phyloP scores from a whole-genome alignment of 1,140 invertebrate genomes.

The Drosophila littoralis region DNA sequence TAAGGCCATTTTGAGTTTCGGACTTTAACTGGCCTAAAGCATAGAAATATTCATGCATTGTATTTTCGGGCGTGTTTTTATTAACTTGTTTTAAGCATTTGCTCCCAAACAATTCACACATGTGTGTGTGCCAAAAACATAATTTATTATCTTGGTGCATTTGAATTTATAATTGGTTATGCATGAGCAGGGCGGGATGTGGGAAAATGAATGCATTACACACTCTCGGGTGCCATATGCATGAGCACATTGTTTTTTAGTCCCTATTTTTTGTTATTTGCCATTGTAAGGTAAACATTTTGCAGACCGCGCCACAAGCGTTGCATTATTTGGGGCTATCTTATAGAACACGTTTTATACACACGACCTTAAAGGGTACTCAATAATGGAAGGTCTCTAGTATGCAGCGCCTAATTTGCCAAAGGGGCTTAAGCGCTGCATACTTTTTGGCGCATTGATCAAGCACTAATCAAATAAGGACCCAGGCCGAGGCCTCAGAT shows the following conservation, averaged over 20 bases:
- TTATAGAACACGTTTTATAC: neutral
- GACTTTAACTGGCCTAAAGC: conserved; percentile 21
- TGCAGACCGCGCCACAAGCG: neutral
- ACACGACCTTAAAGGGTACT: neutral
- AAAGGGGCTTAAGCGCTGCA: conserved; percentile 25
- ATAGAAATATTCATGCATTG: conserved; percentile 58
- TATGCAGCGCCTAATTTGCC: neutral
- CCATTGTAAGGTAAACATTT: conserved; percentile 17
- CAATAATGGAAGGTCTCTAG: neutral
- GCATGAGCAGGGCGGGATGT: neutral
- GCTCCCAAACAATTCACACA: neutral
- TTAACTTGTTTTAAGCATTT: conserved; percentile 4
- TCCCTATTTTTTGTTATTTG: neutral
- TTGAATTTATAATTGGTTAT: conserved; percentile 27
- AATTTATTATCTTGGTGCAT: conserved; percentile 53
- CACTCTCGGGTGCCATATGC: conserved; percentile 2
- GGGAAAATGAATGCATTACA: conserved; percentile 9
- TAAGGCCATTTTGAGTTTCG: conserved; percentile 37
- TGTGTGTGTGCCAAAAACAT: conserved; percentile 33
- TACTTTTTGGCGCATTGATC: conserved; percentile 69
- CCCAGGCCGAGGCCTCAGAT: conserved; percentile 48
- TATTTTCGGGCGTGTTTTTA: conserved; percentile 28
- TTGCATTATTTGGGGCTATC: neutral
- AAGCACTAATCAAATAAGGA: conserved; percentile 68
- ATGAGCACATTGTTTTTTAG: conserved; percentile 13